Base-by-base conservation (phyloP, 1,140 invertebrate species). In the Drosophila parabipectinata region DNA sequence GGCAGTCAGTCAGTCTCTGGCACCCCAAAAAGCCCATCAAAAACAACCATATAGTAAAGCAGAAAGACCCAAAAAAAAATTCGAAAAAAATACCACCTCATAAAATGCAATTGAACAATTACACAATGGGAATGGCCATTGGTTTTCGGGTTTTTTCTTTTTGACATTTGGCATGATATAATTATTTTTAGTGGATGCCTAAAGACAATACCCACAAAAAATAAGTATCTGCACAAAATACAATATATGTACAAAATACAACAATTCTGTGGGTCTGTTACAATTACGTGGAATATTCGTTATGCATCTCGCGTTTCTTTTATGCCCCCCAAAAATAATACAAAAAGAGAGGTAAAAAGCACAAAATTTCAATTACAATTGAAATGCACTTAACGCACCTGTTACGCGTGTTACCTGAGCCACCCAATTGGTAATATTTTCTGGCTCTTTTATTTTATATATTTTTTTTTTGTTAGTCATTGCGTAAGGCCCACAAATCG, bases 381-480 rank as follows among this genome's bases (percentile, higher is more conserved):
- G 74, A 76, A 77, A 77, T 77, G 73, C 73, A 77, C 73, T 77
- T 50, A 55, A 54, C 73, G 72, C 73, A 77, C 73, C 73, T 77
- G 73, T 77, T 77, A 77, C 73, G 73, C 72, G 57, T 61, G 51
- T 51, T 51, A 53, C 57, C 45, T 53, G 47, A 28, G 39, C 51
- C 56, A 56, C 51, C 59, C 72, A 55, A 47, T 47, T 47, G 44
- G 44, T 56, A 52, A 58, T 62, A 54, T 32, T 50, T 60, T 50
- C 21, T 51, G 47, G 47, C 18, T 26, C 4, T 15, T 59, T 14
- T 48, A 10, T 28, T 54, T 21, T 21, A n/a, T n/a, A n/a, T 21
- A 21, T 21, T 21, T 21, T 21, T 52, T 10, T 47, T 7, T 28
- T 52, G 8, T 47, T 4, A 4, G 15, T 4, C 44, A 47, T 47